Percentiles rank a stretch among this genome's conserved stretches.
Evolutionary conservation across 2,888 invertebrate genomes (phyloP).

Genomic region (Pterobdella sp.): DNA sequence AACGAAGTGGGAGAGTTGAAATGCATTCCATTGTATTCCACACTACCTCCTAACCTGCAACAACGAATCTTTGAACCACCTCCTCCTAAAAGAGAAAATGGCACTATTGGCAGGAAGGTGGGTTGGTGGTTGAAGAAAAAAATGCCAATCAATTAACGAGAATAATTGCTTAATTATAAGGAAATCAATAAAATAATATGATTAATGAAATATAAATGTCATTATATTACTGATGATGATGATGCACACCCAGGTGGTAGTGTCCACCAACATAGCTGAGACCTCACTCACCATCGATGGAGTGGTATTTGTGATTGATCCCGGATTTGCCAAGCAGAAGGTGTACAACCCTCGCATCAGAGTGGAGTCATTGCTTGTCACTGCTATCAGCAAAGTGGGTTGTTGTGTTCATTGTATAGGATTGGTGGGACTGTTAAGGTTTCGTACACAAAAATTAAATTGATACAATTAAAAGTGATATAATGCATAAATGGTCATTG

Average conservation of each 20-base stretch:
- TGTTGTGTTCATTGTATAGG: not conserved
- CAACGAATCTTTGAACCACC: constrained; percentile 94
- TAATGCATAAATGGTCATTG: too few relatives aligned
- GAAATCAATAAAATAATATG: too few relatives aligned
- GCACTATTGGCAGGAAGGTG: constrained; percentile 73
- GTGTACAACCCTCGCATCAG: constrained; percentile 79
- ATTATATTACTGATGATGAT: not conserved
- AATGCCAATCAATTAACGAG: too few relatives aligned
- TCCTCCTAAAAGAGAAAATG: constrained; percentile 79
- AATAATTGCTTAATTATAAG: too few relatives aligned
- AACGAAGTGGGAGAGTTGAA: constrained; percentile 93
- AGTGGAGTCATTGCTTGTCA: constrained; percentile 92
- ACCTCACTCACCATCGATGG: constrained; percentile 98
- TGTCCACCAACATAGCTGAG: constrained; percentile 98
- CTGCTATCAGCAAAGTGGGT: constrained; percentile 79
- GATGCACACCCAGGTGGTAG: constrained; percentile 62
- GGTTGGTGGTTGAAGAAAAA: too few relatives aligned
- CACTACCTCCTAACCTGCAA: constrained; percentile 89
- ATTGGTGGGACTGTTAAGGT: not conserved
- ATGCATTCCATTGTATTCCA: constrained; percentile 96
- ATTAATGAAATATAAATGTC: too few relatives aligned
- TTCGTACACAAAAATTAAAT: too few relatives aligned
- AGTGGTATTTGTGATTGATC: constrained; percentile 98
- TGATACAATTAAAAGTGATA: too few relatives aligned
- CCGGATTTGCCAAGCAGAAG: constrained; percentile 98